Conservation (phyloP, 1,140 invertebrate genomes). For the Holcopasites calliopsidis region DNA sequence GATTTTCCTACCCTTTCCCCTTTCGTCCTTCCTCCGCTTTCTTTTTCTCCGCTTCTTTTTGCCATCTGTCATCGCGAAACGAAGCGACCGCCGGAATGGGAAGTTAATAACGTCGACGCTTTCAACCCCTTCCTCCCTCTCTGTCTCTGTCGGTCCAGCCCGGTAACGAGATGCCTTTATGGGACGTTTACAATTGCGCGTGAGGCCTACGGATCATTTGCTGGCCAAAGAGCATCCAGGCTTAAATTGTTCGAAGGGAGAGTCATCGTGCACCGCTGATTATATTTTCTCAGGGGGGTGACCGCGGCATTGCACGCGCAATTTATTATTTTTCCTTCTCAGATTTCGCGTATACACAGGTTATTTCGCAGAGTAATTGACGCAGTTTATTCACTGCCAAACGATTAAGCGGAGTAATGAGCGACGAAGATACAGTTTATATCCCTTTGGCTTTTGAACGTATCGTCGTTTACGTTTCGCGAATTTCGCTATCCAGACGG, state of each 20-base stretch:
- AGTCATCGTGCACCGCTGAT: background rate
- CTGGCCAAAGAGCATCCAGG: slow-evolving; percentile 13
- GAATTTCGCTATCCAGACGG: background rate
- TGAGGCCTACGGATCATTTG: slow-evolving; percentile 39
- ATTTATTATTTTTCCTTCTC: background rate
- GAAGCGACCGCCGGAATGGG: slow-evolving; percentile 3
- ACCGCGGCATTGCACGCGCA: background rate
- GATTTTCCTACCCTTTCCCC: slow-evolving; percentile 48
- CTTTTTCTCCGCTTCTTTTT: background rate
- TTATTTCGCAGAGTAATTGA: background rate
- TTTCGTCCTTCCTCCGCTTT: too few species aligned
- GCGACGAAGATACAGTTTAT: background rate
- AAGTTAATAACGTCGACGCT: slow-evolving; percentile 46
- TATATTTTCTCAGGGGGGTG: slow-evolving; percentile 1
- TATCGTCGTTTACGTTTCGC: background rate
- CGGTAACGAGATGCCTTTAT: slow-evolving; percentile 40
- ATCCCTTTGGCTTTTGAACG: background rate
- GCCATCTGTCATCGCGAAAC: background rate
- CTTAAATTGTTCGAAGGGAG: slow-evolving; percentile 5
- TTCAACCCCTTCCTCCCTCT: background rate
- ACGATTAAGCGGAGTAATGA: background rate
- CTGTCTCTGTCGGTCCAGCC: background rate
- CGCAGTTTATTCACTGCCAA: background rate
- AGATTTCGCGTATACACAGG: background rate
- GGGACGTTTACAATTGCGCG: slow-evolving; percentile 43